Evolutionary conservation across 2,888 invertebrate species (phyloP), one percentile per base, ranked within the genome.

Genomic region (Tachina fera): DNA sequence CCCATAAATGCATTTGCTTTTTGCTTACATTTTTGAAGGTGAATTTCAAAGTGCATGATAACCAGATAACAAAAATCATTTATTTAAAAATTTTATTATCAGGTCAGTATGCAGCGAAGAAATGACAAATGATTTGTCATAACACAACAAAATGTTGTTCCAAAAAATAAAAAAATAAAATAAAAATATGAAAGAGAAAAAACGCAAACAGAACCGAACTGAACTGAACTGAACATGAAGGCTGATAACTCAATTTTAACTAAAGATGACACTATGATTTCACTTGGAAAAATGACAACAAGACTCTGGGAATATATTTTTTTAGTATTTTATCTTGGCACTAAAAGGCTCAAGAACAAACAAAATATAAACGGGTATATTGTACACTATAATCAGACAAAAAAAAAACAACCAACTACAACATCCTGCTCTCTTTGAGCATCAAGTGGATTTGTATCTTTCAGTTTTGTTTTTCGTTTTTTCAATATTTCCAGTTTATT

Each of bases 221-320:
- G 41, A 58, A 49, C 22, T 67, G 51, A 65, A 65, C 39, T n/a
- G 56, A 82, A 83, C 65, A 72, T 61, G 63, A 58, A 61, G 51
- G 3, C 88, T 90, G 90, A 91, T 90, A 90, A 89, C 89, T 90
- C 89, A 91, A 91, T 91, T 91, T 86, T 89, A 89, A 89, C 89
- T 89, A 87, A 89, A 87, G 88, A 89, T 88, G 89, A 90, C 90
- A 89, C 83, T 85, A 86, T 88, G 88, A 88, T 86, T 88, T 89
- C 88, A 87, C 80, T 83, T 87, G 88, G 87, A 88, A 87, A 86
- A 75, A 76, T 82, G 77, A 84, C 72, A 84, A 79, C 82, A 84
- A 84, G 76, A 63, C 82, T 68, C 84, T 82, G 84, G 82, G 77
- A 75, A 83, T 83, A 82, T n/a, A n/a, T n/a, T n/a, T n/a, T 72